Base-by-base conservation (phyloP, 2,113 vertebrate genomes). In the Drymodes brunneopygia region DNA sequence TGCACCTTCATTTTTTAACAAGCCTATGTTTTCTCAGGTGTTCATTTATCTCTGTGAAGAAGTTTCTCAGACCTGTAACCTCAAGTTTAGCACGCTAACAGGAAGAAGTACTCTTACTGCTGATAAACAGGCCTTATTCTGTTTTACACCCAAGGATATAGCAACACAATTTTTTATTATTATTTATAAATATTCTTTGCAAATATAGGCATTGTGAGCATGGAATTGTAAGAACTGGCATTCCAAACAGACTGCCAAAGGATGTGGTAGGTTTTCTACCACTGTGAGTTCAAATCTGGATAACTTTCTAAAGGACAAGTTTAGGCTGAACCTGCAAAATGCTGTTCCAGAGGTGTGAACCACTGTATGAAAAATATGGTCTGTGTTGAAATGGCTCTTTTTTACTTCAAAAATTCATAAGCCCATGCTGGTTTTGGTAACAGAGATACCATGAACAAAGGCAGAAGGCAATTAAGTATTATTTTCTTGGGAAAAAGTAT, bases 11-110 rank as follows among this genome's bases (percentile, higher is more conserved):
- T 90, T 96, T 96, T 88, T 90, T 73, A 85, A 77, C 70, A 82
- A 93, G 67, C 36, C 33, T 9, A 4, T 96, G 89, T 97, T 97
- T 97, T 97, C 92, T 94, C 96, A 96, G 96, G 94, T 96, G 89
- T 77, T 95, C 93, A 70, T 92, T 94, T 97, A 80, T 94, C 93
- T 95, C 50, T 73, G 70, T n/a, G 83, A 95, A 94, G 86, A 90
- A 80, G 70, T 92, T 89, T 95, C 65, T 92, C 58, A 95, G 66
- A 54, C 87, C 62, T 82, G 66, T 69, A 89, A 89, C 84, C 86
- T 95, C 81, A 90, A n/a, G 74, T 82, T 92, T 85, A 75, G 27
- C 54, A 90, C 54, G 21, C 62, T 90, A 91, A 85, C 58, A 69
- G 53, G 74, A 73, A 83, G 42, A 87, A 11, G 28, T 53, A 18